phyloP scores from a whole-genome alignment of 1,140 invertebrate species.

The Drosophila prosaltans region DNA sequence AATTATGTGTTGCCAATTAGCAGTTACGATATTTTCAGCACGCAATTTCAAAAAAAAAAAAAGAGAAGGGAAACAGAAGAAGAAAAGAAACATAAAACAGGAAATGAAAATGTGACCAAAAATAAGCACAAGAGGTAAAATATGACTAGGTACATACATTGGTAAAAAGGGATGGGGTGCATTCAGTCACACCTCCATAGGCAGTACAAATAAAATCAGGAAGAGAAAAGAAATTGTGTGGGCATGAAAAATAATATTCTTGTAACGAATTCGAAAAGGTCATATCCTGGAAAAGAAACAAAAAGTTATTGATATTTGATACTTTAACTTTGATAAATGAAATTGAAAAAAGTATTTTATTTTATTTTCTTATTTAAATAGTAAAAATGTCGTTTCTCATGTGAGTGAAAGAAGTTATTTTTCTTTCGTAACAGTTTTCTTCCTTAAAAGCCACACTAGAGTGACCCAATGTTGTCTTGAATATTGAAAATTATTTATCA shows the following conservation, averaged over 20 bases:
- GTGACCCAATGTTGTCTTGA: too few relatives aligned
- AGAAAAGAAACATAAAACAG: constrained; percentile 22
- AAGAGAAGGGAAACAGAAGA: neutral
- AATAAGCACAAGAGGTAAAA: constrained; percentile 45
- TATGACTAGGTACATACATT: constrained; percentile 1
- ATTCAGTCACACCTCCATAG: constrained; percentile 31
- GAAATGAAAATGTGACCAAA: constrained; percentile 65
- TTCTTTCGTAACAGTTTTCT: too few relatives aligned
- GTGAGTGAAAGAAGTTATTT: too few relatives aligned
- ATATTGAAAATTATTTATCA: too few relatives aligned
- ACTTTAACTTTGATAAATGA: too few relatives aligned
- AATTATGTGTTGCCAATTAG: constrained; percentile 81
- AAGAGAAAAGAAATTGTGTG: constrained; percentile 27
- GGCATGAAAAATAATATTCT: neutral
- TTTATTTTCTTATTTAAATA: too few relatives aligned
- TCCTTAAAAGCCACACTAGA: too few relatives aligned
- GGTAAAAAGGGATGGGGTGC: constrained; percentile 20
- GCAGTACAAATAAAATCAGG: constrained; percentile 1
- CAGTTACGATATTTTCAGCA: constrained; percentile 63
- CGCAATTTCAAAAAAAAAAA: constrained; percentile 46
- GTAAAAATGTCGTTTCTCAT: too few relatives aligned
- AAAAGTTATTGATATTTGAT: too few relatives aligned
- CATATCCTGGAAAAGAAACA: neutral
- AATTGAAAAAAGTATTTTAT: too few relatives aligned
- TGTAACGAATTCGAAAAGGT: neutral